These are phyloP conservation scores for Ligdia adustata DNA, from an alignment of 2,888 invertebrate genomes.

Conservation along the genomic window DNA sequence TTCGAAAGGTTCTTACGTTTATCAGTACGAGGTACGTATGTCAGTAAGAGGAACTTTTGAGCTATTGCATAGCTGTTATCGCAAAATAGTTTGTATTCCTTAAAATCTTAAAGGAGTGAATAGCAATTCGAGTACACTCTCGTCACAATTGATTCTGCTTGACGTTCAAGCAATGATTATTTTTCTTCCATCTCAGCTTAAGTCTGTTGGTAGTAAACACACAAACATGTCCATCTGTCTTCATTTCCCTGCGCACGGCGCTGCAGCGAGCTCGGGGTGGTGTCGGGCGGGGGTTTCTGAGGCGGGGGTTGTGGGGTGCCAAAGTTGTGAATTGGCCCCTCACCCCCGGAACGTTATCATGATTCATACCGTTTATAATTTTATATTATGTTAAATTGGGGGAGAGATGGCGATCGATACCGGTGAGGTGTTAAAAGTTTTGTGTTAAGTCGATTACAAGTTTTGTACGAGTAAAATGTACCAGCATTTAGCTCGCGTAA, in stretches of 20 bases:
- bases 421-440: slow-evolving; percentile 22
- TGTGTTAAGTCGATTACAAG: background rate
- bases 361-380: slow-evolving; percentile 84
- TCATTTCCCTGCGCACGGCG: slow-evolving; percentile 36
- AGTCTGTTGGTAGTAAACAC: background rate
- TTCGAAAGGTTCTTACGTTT: too few relatives aligned
- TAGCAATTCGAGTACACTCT: too few relatives aligned
- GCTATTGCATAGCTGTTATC: too few relatives aligned
- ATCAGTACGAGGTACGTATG: too few relatives aligned
- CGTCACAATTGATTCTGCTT: too few relatives aligned
- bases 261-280: slow-evolving; percentile 33
- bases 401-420: slow-evolving; percentile 34
- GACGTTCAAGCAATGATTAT: too few relatives aligned
- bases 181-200: too few relatives aligned
- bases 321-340: slow-evolving; percentile 81
- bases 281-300: slow-evolving; percentile 35
- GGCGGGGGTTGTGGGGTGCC: slow-evolving; percentile 41
- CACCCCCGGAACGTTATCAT: slow-evolving; percentile 77
- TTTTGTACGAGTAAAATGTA: too few relatives aligned
- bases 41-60: too few relatives aligned
- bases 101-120: too few relatives aligned
- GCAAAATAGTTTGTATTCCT: too few relatives aligned
- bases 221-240: slow-evolving; percentile 21
- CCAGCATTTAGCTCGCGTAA: too few relatives aligned
- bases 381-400: slow-evolving; percentile 82